These are phyloP conservation scores for Hybognathus amarus DNA, from an alignment of 2,797 vertebrate species.

Conservation along the genomic window DNA sequence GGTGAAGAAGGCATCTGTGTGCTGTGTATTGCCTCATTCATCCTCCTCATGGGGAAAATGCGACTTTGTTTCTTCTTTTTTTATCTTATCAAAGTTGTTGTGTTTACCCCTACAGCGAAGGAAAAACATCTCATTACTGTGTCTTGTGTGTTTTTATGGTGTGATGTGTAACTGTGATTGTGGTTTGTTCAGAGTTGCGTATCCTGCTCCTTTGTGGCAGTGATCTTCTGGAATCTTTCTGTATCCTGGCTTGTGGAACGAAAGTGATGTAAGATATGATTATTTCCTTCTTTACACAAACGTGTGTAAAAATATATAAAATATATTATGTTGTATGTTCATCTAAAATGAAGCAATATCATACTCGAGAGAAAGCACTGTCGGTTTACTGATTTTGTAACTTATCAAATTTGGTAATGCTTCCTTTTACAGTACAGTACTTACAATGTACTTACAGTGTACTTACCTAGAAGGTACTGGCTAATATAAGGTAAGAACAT, in stretches of 20 bases:
- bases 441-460: too few species aligned
- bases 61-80: neutral
- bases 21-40: neutral
- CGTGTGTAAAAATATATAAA: neutral
- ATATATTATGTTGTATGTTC: too few species aligned
- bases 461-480: too few species aligned
- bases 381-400: too few species aligned
- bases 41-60: constrained; percentile 6
- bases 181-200: constrained; percentile 81
- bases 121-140: constrained; percentile 45
- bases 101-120: neutral
- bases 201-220: constrained; percentile 98
- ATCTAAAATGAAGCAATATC: too few species aligned
- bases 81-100: constrained; percentile 1
- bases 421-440: too few species aligned
- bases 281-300: neutral
- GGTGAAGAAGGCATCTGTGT: constrained; percentile 7
- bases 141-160: constrained; percentile 52
- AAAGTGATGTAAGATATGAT: constrained; percentile 88
- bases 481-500: too few species aligned
- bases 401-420: too few species aligned
- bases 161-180: constrained; percentile 63
- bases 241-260: constrained; percentile 97
- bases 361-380: too few species aligned
- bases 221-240: constrained; percentile 97